Base-by-base conservation (phyloP, 2,888 invertebrate genomes). In the Campopleginae sp. region DNA sequence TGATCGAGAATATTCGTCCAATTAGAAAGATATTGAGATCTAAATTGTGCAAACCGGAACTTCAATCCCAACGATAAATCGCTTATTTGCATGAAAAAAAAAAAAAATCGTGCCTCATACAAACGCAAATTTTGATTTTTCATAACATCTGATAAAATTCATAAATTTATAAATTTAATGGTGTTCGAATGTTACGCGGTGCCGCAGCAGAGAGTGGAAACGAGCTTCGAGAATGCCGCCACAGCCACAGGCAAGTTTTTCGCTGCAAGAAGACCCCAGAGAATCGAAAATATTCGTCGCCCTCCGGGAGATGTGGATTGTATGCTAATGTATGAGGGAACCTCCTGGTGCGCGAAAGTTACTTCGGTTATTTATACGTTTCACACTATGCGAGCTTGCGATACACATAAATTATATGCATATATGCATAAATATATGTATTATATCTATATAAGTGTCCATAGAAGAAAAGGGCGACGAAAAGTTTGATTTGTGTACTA, bases 311-410 rank as follows among this genome's bases (percentile, higher is more conserved):
- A 66, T 80, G 80, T 68, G 88, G 82, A 88, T 88, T 88, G 88
- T 88, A 88, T 88, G 88, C 86, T 86, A 88, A 88, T 87, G 80
- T 66, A 79, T 77, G 76, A 84, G 82, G 42, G 77, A 84, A 77
- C 71, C 68, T 83, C 76, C 85, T 76, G 79, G 79, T 82, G 82
- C 82, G 83, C 82, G 75, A 83, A 85, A 80, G 80, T 85, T 82
- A 85, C 76, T 70, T 79, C 79, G 83, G 82, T 86, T 86, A 86
- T 86, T 86, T 86, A 86, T 86, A 86, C 85, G 85, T 85, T 79
- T 85, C 82, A 70, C 85, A 85, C 85, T 82, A 65, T 68, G 14
- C 79, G 70, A 65, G 77, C 74, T 78, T 71, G 63, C 65, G 48
- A 71, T 80, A 76, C 65, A 31, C 68, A 71, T 51, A 48, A 27